Percentiles rank a stretch among this genome's conserved stretches.
Conservation (phyloP, 2,797 vertebrate species). For the Sebastes variabilis region DNA sequence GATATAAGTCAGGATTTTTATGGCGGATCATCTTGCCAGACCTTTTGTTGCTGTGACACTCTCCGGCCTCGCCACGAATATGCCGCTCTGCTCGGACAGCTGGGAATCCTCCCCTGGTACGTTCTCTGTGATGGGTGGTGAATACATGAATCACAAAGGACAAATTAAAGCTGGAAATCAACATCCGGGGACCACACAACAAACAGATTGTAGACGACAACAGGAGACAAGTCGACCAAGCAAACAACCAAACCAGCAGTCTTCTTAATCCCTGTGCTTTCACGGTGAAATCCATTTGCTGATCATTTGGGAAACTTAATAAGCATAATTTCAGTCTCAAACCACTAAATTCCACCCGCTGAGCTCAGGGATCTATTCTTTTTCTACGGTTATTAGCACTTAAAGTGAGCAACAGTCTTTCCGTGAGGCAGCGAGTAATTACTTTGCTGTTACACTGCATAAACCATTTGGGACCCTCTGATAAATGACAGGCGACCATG, state of each 20-base stretch:
- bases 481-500: constrained; percentile 35
- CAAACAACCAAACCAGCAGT: constrained; percentile 48
- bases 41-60: constrained; percentile 77
- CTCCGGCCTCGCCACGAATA: constrained; percentile 80
- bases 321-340: constrained; percentile 17
- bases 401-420: constrained; percentile 27
- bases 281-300: neutral
- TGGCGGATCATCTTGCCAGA: constrained; percentile 33
- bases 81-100: constrained; percentile 64
- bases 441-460: constrained; percentile 12
- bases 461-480: constrained; percentile 46
- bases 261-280: neutral
- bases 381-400: neutral
- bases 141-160: constrained; percentile 23
- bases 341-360: neutral
- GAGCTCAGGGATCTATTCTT: neutral
- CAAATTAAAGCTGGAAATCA: constrained; percentile 17
- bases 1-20: constrained; percentile 24
- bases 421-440: neutral
- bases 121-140: constrained; percentile 51
- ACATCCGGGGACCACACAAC: neutral
- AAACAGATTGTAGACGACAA: constrained; percentile 8
- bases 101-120: constrained; percentile 70
- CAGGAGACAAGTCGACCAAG: constrained; percentile 51
- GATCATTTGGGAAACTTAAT: neutral